These are phyloP conservation scores for Drosophila prostipennis DNA, from an alignment of 2,888 invertebrate species.

Conservation along the genomic window DNA sequence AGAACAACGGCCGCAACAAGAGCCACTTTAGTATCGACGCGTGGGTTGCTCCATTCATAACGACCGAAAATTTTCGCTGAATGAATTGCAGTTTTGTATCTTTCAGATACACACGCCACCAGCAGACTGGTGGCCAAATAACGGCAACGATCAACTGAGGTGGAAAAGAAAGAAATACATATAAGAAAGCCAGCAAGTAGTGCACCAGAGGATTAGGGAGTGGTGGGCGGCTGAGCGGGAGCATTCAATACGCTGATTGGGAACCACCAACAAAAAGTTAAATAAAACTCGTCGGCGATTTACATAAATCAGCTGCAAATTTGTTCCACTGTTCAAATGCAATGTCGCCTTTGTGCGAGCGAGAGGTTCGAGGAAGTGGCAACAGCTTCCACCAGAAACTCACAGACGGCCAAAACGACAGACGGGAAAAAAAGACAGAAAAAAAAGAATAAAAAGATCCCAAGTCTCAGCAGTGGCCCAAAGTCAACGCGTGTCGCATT, in stretches of 20 bases:
- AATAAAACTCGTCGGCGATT: constrained; percentile 63
- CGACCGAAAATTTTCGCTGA: constrained; percentile 63
- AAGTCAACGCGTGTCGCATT: constrained; percentile 77
- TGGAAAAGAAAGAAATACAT: not conserved
- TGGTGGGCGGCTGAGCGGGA: constrained; percentile 40
- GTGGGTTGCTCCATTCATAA: constrained; percentile 78
- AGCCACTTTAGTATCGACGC: constrained; percentile 56
- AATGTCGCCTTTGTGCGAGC: constrained; percentile 70
- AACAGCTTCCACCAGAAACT: constrained; percentile 70
- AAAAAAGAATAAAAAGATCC: constrained; percentile 3
- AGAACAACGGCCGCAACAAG: constrained; percentile 59
- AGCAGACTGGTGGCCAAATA: constrained; percentile 61
- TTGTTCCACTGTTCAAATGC: constrained; percentile 79
- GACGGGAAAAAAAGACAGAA: constrained; percentile 1
- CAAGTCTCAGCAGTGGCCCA: constrained; percentile 50
- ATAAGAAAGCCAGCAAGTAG: constrained; percentile 36
- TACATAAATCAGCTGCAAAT: constrained; percentile 79
- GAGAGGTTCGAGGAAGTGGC: constrained; percentile 74
- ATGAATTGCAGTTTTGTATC: constrained; percentile 72
- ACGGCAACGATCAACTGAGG: constrained; percentile 48
- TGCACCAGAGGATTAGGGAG: constrained; percentile 42
- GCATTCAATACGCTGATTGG: constrained; percentile 55
- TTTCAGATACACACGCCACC: constrained; percentile 39
- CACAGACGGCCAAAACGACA: constrained; percentile 12
- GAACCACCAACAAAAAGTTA: constrained; percentile 37